phyloP scores from a whole-genome alignment of 2,888 invertebrate species.

The Caenorhabditis japonica region DNA sequence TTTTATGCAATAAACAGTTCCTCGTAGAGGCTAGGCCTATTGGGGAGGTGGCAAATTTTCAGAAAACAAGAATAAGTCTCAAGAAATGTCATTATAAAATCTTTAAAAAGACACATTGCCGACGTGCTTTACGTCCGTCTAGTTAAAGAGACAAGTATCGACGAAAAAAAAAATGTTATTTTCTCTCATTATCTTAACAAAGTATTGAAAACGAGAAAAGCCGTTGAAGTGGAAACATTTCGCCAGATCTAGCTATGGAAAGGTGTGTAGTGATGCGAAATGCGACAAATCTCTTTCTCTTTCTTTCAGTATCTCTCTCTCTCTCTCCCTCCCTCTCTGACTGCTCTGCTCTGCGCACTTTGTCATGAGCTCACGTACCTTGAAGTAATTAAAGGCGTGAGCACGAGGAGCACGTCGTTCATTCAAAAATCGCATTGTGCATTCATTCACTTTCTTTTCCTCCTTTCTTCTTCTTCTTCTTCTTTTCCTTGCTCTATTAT shows the following conservation, averaged over 20 bases:
- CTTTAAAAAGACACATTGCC: too few relatives aligned
- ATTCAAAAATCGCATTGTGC: constrained; percentile 50
- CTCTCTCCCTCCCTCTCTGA: too few relatives aligned
- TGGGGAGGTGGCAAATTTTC: too few relatives aligned
- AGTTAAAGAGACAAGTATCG: too few relatives aligned
- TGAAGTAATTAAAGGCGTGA: constrained; percentile 52
- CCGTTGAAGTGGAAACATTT: not conserved
- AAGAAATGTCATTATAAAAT: too few relatives aligned
- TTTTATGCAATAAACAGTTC: too few relatives aligned
- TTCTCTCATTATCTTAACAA: too few relatives aligned
- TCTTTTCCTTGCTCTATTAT: constrained; percentile 29
- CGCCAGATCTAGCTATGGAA: not conserved
- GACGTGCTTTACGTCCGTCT: too few relatives aligned
- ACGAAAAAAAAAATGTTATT: too few relatives aligned
- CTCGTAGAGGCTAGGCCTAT: too few relatives aligned
- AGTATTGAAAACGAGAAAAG: not conserved
- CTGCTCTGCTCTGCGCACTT: constrained; percentile 1
- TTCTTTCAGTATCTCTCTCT: constrained; percentile 12
- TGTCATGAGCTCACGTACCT: constrained; percentile 31
- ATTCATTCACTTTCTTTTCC: constrained; percentile 23
- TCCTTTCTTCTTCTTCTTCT: constrained; percentile 6
- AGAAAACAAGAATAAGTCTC: too few relatives aligned
- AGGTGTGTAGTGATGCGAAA: constrained; percentile 51
- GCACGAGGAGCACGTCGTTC: constrained; percentile 51
- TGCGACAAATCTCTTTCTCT: too few relatives aligned